A percentile compares a stretch with the other conserved stretches of the same genome.
These are phyloP conservation scores for Lagorchestes hirsutus DNA, from an alignment of 2,797 vertebrate species.

Conservation along the genomic window DNA sequence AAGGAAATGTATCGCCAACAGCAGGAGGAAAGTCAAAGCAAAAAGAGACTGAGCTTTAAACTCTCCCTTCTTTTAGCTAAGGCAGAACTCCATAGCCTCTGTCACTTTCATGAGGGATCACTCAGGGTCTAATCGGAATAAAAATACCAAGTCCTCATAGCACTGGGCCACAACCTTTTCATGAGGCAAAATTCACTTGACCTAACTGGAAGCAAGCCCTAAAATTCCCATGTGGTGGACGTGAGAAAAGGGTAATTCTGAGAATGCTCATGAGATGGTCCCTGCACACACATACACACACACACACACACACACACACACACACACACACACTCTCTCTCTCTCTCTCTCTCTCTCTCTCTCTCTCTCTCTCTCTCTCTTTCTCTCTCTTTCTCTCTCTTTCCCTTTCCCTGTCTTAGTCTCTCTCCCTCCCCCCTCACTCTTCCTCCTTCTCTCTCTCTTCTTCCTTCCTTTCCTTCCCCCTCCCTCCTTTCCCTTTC, in stretches of 20 bases:
- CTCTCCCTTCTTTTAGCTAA: background rate
- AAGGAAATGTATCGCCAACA: background rate
- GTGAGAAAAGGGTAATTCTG: background rate
- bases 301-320: too few relatives aligned
- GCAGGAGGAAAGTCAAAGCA: background rate
- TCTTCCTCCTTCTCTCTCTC: rapidly evolving
- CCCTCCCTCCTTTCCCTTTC: background rate
- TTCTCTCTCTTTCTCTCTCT: too few relatives aligned
- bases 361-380: background rate
- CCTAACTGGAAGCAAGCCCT: background rate
- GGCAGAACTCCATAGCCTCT: background rate
- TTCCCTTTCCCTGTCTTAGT: background rate
- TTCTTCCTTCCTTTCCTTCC: background rate
- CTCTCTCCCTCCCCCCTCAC: background rate
- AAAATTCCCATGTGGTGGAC: background rate
- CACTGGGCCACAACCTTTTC: background rate
- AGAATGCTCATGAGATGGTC: background rate
- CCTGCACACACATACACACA: too few relatives aligned
- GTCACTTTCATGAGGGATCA: background rate
- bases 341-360: background rate
- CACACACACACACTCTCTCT: background rate
- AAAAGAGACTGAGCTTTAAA: background rate
- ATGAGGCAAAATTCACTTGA: background rate
- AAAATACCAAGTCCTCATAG: background rate
- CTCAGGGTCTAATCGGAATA: background rate